Conservation (phyloP, 2,113 vertebrate genomes). For the Melanerpes aurifrons region DNA sequence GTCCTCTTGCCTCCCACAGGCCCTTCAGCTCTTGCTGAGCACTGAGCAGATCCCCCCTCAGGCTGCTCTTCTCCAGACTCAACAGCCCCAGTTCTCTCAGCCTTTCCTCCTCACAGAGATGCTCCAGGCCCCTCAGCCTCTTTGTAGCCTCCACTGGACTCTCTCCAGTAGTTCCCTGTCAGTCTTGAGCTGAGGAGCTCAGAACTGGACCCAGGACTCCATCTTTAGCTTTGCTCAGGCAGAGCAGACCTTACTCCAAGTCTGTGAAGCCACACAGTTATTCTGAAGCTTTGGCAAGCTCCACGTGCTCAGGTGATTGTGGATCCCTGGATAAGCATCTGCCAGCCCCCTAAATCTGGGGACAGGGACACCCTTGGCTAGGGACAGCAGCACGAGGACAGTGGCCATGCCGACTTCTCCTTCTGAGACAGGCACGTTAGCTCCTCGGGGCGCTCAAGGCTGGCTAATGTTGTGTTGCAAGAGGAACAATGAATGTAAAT, state of each 20-base stretch:
- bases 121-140: no score
- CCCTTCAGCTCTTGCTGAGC: no score
- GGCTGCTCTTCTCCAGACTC: no score
- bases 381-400: not conserved
- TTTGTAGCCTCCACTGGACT: no score
- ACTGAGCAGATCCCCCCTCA: no score
- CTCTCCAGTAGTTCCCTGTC: no score
- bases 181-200: no score
- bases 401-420: not conserved
- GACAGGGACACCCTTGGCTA: rapidly evolving
- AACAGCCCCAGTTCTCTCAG: no score
- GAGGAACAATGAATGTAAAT: constrained; percentile 36
- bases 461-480: not conserved
- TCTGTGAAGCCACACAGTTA: rapidly evolving
- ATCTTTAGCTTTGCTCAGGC: no score
- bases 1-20: no score
- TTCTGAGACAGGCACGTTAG: not conserved
- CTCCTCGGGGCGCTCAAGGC: not conserved
- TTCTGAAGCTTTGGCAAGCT: rapidly evolving
- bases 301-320: rapidly evolving
- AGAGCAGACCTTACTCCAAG: not conserved
- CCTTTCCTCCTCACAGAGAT: no score
- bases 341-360: rapidly evolving
- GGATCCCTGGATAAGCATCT: not conserved
- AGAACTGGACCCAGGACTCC: no score